Base-by-base conservation (phyloP, 1,140 invertebrate species). In the Scaptodrosophila lebanonensis region DNA sequence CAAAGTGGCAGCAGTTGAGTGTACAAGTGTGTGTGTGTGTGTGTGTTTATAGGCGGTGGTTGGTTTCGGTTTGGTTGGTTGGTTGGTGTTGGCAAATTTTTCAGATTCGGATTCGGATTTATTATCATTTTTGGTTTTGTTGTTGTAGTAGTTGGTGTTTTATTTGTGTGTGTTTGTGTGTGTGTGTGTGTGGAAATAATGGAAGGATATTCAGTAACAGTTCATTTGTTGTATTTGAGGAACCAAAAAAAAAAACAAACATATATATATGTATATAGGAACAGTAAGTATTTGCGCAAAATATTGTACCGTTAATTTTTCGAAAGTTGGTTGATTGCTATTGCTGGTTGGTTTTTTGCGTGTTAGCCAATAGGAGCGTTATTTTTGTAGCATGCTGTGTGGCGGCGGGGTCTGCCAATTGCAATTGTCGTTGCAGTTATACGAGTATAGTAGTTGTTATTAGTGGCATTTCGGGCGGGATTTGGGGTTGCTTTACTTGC, bases 131-230 rank as follows among this genome's bases (percentile, higher is more conserved):
- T 43, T 49, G 15, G 18, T 47, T 48, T 49, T 61, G 56, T 45
- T 53, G 15, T 9, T 50, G 20, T 18, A 51, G 18, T 53, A 53
- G 56, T 48, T 56, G 52, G 40, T 59, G 30, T 44, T 45, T 48
- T 61, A 36, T 45, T 39, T 65, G 33, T 62, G 58, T 68, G 63
- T 68, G 47, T 66, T 47, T 62, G 43, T 53, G 54, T 60, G 42
- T 45, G 59, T 45, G 45, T 44, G 43, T 65, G 45, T 62, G 69
- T 75, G 79, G 73, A 83, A 83, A 84, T 76, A 84, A 84, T 84
- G 82, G 82, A 84, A 84, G 82, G 82, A 84, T 82, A 84, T 84
- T 84, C 73, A 84, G 70, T 84, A 84, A 76, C 67, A 75, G 69
- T 79, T 79, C 75, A 79, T 68, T 73, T 75, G 62, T 49, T 77